Evolutionary conservation across 2,888 invertebrate species (phyloP), one percentile per base, ranked within the genome.

Genomic region (Melanchra persicariae): DNA sequence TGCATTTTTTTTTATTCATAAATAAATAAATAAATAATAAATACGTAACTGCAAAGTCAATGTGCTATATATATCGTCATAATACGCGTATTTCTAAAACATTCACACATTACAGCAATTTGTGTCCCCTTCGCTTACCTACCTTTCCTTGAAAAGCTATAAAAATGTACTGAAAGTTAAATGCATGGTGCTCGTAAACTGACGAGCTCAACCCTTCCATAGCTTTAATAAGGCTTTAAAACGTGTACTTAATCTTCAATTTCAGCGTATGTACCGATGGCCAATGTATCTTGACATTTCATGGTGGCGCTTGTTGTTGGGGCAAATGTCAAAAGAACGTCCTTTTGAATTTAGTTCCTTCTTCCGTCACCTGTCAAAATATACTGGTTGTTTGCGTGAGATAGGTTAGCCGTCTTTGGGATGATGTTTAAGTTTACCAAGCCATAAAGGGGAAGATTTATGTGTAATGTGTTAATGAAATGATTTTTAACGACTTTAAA

Each of bases 101-200:
- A 34, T 10, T 2, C 1, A 34, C 15, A 66, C 30, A 34, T 52
- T n/a, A 58, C 2, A 40, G 17, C 15, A 55, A 66, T 52, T 9
- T 34, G 5, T 19, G n/a, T n/a, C 34, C 60, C 22, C 26, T 40
- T 55, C 47, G 54, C 60, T 66, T 62, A 60, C 52, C 57, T 62
- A 60, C 52, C 57, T 60, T 55, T 62, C 61, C 24, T 47, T 57
- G 51, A 12, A 69, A 55, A 64, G 69, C 62, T 60, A 84, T 82
- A 82, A 84, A 84, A 71, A n/a, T 65, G 24, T 67, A 64, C 66
- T 69, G 30, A 70, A 79, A 79, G 51, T 67, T 67, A 68, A 62
- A 73, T 83, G 63, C 45, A 67, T 73, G 69, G 52, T 51, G 52
- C 58, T 71, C 70, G 30, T 79, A 78, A 82, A 74, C 45, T 40